Base-by-base conservation (phyloP, 37 sponge, comb jelly and placozoan genomes). In the Halichondria panicea region DNA sequence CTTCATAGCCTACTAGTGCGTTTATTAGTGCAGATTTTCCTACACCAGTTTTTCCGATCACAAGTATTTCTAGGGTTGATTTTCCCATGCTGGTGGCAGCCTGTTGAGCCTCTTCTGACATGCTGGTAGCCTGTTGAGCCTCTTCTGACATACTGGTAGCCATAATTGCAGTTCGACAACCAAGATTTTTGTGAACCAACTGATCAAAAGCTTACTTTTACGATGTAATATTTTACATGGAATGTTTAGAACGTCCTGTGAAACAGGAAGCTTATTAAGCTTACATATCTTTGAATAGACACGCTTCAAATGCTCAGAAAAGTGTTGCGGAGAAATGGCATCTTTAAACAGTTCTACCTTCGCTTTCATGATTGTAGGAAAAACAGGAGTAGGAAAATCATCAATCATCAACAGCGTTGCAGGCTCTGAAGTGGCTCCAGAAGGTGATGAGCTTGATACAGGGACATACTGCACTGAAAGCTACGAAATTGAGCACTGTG, bases 11-110 rank as follows among this genome's bases (percentile, higher is more conserved):
- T 27, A 25, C 61, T 24, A 59, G 61, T 24, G 61, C 61, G 22
- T 59, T 59, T 9, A 59, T 59, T 9, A 59, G 61, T 18, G 61
- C 61, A 59, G 61, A 59, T 59, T 59, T 59, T 18, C 61, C 61
- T 24, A 59, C 61, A n/a, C 61, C 61, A 59, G 61, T 59, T 59
- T 59, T 59, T 27, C 61, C 61, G 25, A 59, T 27, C 30, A 59
- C 61, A 59, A 59, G 61, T 18, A 59, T 59, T 27, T 59, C 22
- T 25, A 59, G 24, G 7, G n/a, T 59, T 19, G 61, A 59, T 25
- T 59, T 59, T 19, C 61, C 61, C 9, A 27, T 59, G 12, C 22
- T 18, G 12, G n/a, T 25, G 8, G 24, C 61, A 25, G 22, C 8
- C 24, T 59, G 8, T n/a, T 18, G 12, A 9, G 30, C 61, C 22